Evolutionary conservation across 1,140 invertebrate genomes (phyloP), one percentile per base, ranked within the genome.

Genomic region (Elymnias hypermnestra): DNA sequence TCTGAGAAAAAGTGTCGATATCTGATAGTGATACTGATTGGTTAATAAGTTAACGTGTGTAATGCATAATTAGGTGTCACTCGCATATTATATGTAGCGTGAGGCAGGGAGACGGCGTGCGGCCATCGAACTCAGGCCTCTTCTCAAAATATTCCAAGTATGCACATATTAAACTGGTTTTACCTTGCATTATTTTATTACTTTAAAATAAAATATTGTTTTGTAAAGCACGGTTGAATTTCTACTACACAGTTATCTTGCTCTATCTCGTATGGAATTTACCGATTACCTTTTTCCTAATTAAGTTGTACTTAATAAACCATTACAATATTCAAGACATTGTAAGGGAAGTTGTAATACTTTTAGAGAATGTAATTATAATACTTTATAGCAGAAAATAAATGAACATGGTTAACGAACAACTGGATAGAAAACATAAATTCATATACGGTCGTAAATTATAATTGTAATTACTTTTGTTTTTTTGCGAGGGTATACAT

Each of bases 81-180:
- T 56, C 46, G 54, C 57, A 56, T 57, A 60, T 55, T 59, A 58
- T 56, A 44, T 59, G 48, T 55, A 57, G 50, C 57, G 54, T 36
- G 48, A 33, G 53, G 55, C 47, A 33, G 51, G 53, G 29, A 45
- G 49, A 43, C 53, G 36, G 53, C 42, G 29, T 7, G 53, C 49
- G 47, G 77, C 60, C 77, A 78, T 72, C 75, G 81, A 82, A 74
- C 81, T 74, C 73, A 46, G 57, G 63, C 63, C 63, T 77, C 63
- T 56, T 72, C 73, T 72, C 64, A 74, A 70, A 82, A 84, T 79
- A 84, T 82, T 78, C 65, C 63, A 79, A 78, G 72, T 72, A 84
- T 84, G 77, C 72, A 78, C 73, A 79, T 76, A 82, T 84, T 75
- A 81, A 84, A 82, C 77, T 69, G 73, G 79, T 84, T 83, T 68